Percentiles rank a stretch among this genome's conserved stretches.
Evolutionary conservation across 2,888 invertebrate genomes (phyloP).

Genomic region (Ennomos quercinarius): DNA sequence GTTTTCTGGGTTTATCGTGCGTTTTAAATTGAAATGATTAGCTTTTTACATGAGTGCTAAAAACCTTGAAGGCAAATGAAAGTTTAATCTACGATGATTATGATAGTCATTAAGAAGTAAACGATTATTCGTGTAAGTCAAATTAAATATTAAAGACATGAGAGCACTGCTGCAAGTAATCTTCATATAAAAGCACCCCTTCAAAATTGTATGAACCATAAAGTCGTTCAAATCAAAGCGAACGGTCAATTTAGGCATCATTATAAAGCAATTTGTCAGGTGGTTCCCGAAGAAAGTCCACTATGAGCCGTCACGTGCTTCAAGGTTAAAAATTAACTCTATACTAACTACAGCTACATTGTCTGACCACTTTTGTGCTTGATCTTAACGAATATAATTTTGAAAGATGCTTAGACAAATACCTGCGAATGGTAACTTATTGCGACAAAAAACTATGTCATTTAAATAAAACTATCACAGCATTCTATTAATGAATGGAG

Average conservation of each 20-base stretch:
- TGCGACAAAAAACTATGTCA: conserved; percentile 2
- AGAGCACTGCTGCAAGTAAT: conserved; percentile 25
- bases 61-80: conserved; percentile 12
- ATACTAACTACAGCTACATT: conserved; percentile 14
- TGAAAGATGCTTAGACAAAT: neutral
- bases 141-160: conserved; percentile 27
- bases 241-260: conserved; percentile 67
- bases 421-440: neutral
- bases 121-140: conserved; percentile 25
- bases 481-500: conserved; percentile 65
- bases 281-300: conserved; percentile 62
- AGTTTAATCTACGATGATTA: conserved; percentile 6
- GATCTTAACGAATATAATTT: conserved; percentile 7
- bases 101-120: conserved; percentile 24
- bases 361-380: neutral
- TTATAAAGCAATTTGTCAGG: conserved; percentile 74
- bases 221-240: conserved; percentile 52
- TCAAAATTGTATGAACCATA: conserved; percentile 34
- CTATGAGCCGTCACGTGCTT: conserved; percentile 57
- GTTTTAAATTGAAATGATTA: no score
- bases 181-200: conserved; percentile 23
- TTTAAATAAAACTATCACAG: conserved; percentile 39
- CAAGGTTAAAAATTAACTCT: conserved; percentile 51
- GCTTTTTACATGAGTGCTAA: conserved; percentile 7
- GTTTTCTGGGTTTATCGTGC: no score